These are phyloP conservation scores for Pangasius mekongensis DNA, from an alignment of 2,797 vertebrate genomes.

Conservation along the genomic window DNA sequence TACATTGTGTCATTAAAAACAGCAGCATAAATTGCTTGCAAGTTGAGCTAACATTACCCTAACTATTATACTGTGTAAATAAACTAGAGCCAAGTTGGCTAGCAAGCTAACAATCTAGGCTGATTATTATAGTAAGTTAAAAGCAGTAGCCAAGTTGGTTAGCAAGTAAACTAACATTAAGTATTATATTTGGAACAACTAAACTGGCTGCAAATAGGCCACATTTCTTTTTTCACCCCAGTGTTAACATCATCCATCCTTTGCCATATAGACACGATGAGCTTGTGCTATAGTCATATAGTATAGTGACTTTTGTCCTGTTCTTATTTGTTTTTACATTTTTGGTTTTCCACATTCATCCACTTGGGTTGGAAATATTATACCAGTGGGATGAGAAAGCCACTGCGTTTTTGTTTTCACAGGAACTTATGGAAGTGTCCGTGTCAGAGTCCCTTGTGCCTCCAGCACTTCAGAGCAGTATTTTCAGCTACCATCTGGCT, in stretches of 20 bases:
- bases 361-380: slow-evolving; percentile 9
- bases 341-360: not conserved
- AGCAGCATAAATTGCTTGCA: not conserved
- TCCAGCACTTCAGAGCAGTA: slow-evolving; percentile 27
- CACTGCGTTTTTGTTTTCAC: slow-evolving; percentile 28
- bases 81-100: not conserved
- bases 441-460: slow-evolving; percentile 35
- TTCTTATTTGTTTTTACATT: not conserved
- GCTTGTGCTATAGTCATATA: not conserved
- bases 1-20: not conserved
- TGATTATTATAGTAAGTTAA: not conserved
- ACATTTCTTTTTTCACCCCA: not conserved
- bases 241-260: not conserved
- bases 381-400: slow-evolving; percentile 10
- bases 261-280: not conserved
- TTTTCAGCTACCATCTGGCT: slow-evolving; percentile 54
- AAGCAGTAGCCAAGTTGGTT: not conserved
- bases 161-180: not conserved
- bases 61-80: not conserved
- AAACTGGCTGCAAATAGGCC: not conserved
- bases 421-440: slow-evolving; percentile 27
- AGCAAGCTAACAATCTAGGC: not conserved
- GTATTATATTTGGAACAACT: not conserved
- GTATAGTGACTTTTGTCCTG: not conserved
- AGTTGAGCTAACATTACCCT: not conserved